Conservation (phyloP, 2,797 vertebrate genomes). For the Tachyglossus aculeatus region DNA sequence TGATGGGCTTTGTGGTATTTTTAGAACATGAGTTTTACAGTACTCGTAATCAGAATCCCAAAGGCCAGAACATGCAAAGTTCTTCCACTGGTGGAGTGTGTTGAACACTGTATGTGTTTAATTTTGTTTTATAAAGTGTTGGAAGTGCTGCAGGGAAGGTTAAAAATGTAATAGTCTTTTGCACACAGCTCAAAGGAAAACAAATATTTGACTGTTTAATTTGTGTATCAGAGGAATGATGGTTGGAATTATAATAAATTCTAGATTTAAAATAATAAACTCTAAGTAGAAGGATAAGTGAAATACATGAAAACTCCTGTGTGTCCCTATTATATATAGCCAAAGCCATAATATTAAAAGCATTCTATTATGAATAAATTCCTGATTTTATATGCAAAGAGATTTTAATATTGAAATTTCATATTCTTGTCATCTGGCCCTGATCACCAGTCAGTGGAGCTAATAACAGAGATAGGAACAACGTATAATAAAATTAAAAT, state of each 20-base stretch:
- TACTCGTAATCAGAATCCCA: constrained; percentile 14
- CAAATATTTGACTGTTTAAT: constrained; percentile 17
- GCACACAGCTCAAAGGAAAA: not conserved
- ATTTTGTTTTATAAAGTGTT: constrained; percentile 8
- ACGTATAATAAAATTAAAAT: not conserved
- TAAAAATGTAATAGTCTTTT: not conserved
- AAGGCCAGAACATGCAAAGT: not conserved
- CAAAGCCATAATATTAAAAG: too few species aligned
- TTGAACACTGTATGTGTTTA: not conserved
- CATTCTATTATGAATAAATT: too few species aligned
- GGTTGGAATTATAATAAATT: not conserved
- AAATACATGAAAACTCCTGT: not conserved
- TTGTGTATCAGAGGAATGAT: not conserved
- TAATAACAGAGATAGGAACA: not conserved
- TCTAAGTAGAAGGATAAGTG: not conserved
- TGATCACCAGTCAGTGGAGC: too few species aligned
- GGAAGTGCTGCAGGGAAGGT: constrained; percentile 4
- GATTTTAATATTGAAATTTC: too few species aligned
- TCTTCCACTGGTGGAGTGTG: not conserved
- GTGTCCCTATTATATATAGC: too few species aligned
- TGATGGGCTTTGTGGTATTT: not conserved
- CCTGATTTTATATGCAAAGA: too few species aligned
- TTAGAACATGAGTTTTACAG: not conserved
- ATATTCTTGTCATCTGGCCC: too few species aligned
- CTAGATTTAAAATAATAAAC: not conserved